Percentiles rank a stretch among this genome's conserved stretches.
Conservation (phyloP, 2,888 invertebrate species). For the Nomada flava region DNA sequence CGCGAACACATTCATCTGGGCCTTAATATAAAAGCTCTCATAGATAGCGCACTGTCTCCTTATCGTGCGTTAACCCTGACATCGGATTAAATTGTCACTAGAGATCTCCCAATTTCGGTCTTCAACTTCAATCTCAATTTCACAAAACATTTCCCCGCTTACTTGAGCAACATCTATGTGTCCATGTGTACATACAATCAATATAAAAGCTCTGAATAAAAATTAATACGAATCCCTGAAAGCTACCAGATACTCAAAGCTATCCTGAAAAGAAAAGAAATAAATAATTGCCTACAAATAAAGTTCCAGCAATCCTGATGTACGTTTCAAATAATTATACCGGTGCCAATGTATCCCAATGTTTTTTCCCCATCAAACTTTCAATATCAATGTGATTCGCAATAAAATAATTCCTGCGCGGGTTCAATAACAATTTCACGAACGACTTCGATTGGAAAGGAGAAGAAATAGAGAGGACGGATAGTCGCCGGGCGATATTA, state of each 20-base stretch:
- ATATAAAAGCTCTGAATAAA: background rate
- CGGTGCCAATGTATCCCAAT: too few species aligned
- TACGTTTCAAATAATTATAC: too few species aligned
- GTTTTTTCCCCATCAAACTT: too few species aligned
- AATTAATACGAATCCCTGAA: background rate
- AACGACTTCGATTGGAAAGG: background rate
- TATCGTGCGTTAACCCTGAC: slow-evolving; percentile 23
- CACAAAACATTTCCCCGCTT: background rate
- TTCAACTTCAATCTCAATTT: background rate
- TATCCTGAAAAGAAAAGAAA: too few species aligned
- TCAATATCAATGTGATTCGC: too few species aligned
- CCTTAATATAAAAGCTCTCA: slow-evolving; percentile 2
- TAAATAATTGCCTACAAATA: too few species aligned
- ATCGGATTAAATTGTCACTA: slow-evolving; percentile 17
- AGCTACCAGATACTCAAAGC: too few species aligned
- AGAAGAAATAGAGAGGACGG: background rate
- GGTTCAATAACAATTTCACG: background rate
- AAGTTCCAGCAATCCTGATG: too few species aligned
- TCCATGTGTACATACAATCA: too few species aligned
- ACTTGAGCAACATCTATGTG: background rate
- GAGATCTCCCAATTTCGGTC: background rate
- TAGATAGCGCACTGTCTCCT: slow-evolving; percentile 4
- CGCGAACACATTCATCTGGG: background rate
- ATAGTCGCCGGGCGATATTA: slow-evolving; percentile 21
- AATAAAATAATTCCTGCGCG: too few species aligned